Evolutionary conservation across 2,113 vertebrate species (phyloP), one percentile per base, ranked within the genome.

Genomic region (Panthera uncia): DNA sequence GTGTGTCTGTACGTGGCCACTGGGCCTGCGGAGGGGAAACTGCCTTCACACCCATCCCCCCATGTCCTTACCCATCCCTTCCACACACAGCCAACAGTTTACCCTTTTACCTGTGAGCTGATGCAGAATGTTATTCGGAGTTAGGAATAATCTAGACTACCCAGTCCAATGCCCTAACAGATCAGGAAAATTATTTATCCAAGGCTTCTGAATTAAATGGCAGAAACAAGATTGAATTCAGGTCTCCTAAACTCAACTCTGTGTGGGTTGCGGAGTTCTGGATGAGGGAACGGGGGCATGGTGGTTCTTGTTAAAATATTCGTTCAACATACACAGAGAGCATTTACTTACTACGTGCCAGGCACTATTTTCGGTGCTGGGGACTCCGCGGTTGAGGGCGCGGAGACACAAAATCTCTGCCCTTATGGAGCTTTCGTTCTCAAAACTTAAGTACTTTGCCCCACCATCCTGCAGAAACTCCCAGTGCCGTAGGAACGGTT

Each of bases 301-400:
- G 45, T n/a, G 18, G 45, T 36, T 86, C 66, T 95, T 66, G 50
- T 45, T 80, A 29, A 87, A 94, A 38, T 18, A 55, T 25, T 79
- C 66, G 86, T 83, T 94, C 82, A 76, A 57, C 66, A 41, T 74
- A 83, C 2, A 36, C 31, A 81, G 23, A 52, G 38, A 80, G 57
- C 68, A 27, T 36, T 73, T 68, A 78, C 91, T 76, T 68, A 89
- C 57, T 88, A 66, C 14, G 52, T 73, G 81, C 63, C 78, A 81
- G 61, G 65, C 38, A 89, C 80, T 96, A 93, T 97, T 97, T 97
- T 95, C 93, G 74, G 94, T 55, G 85, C 21, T 31, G 94, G 94
- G 95, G 83, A 98, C 95, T 97, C 97, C 92, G 48, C 55, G 94
- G 88, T 38, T 74, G 57, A 52, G 69, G 84, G 23, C 33, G 23